Evolutionary conservation across 2,888 invertebrate species (phyloP), one percentile per base, ranked within the genome.

Genomic region (Sialis fuliginosa): DNA sequence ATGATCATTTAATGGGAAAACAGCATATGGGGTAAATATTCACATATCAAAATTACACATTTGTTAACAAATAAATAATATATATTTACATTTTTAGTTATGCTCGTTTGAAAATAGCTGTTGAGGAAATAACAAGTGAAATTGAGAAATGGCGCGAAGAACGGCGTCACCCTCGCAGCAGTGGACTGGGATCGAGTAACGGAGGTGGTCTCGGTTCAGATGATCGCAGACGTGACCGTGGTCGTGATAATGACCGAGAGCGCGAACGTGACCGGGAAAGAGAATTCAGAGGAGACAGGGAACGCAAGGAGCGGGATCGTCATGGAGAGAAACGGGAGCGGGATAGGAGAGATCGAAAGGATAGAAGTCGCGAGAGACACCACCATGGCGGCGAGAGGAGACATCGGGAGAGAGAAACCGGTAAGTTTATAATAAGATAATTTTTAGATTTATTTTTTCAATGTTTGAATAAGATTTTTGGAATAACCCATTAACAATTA

Each of bases 1-100:
- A 97, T 58, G 97, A 98, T 63, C 97, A 98, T 70, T 69, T 97
- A 48, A 91, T 90, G 75, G 98, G 97, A 33, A 98, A 98, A 69
- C 97, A 97, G 65, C 98, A 98, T 70, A 83, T 95, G 52, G 97
- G 97, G 60, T 91, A 76, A 69, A 80, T 46, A 4, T 35, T 35
- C 35, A 35, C 35, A 35, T 9, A 10, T 5, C 12, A 37, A 6
- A 37, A 10, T 1, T 10, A 12, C 12, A 37, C n/a, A 45, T 30
- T 9, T 42, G 5, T n/a, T 46, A 8, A 6, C 9, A 33, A 9
- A 12, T 39, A 39, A 32, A 44, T 5, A 33, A 13, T n/a, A 22
- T 34, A 10, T 31, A 6, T 34, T 33, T 33, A 12, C 44, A 32
- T 10, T 51, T 56, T 30, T 54, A 73, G 73, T 3, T 81, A 80